Evolutionary conservation across 1,140 invertebrate species (phyloP), one percentile per base, ranked within the genome.

Genomic region (Lepidurus packardi): DNA sequence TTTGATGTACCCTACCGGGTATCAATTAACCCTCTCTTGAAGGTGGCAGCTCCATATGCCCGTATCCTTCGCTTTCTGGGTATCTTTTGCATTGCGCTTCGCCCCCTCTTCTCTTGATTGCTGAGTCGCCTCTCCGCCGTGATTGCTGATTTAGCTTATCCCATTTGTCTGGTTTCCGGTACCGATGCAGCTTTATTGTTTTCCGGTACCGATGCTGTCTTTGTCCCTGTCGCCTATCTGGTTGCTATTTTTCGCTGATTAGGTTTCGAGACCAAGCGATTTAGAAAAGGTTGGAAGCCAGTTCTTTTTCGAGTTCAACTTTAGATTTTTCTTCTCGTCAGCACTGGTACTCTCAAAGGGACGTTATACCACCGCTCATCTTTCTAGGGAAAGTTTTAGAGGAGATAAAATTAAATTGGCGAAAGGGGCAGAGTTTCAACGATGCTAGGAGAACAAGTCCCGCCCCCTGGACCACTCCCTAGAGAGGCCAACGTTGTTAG

Each of bases 111-210:
- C 16, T 65, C n/a, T 7, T 65, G 53, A 65, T 65, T 65, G 53
- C 53, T 65, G 53, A 65, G n/a, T 65, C 53, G 53, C n/a, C 8
- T n/a, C 13, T 65, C 53, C 3, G 53, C 8, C 53, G 53, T 65
- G 53, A 65, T 65, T 21, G 53, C 53, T 65, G 53, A 65, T 65
- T 65, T 65, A 65, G 53, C 53, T 65, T 65, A 65, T 65, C 53
- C 53, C 53, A 16, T 65, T 65, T 65, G 53, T n/a, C 53, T 65
- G 16, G 53, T 65, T 21, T 21, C 53, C 13, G 16, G 16, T 65
- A 21, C 53, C 53, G 21, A 16, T 65, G 53, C 4, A 65, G 53
- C 21, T 65, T 65, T 65, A 65, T 65, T 21, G 53, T 65, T 65
- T 21, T 21, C 53, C 13, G 16, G 16, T 65, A 21, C 53, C 53